These are phyloP conservation scores for Pristionchus mayeri DNA, from an alignment of 2,888 invertebrate species.

Conservation along the genomic window DNA sequence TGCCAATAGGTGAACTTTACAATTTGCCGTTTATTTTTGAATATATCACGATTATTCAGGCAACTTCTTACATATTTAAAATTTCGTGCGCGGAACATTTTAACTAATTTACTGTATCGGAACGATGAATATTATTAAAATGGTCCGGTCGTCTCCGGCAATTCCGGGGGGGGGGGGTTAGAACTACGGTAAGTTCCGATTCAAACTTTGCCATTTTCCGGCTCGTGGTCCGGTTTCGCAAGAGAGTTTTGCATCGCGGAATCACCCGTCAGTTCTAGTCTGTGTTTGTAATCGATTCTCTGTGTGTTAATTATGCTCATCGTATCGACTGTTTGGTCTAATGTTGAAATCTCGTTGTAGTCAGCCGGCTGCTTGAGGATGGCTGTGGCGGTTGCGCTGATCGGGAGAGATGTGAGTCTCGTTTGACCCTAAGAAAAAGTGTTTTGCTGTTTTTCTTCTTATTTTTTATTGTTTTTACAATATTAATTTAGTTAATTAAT, in stretches of 20 bases:
- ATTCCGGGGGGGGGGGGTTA: too few species aligned
- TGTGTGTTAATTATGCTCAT: background rate
- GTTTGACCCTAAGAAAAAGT: too few species aligned
- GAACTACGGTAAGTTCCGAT: background rate
- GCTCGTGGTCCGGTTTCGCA: background rate
- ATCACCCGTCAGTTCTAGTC: too few species aligned
- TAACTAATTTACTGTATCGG: too few species aligned
- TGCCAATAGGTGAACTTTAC: too few species aligned
- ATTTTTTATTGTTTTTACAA: background rate
- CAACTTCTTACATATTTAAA: too few species aligned
- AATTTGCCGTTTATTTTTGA: too few species aligned
- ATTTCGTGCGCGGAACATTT: too few species aligned
- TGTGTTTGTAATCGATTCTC: background rate
- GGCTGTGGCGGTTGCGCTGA: conserved; percentile 63
- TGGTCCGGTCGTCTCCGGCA: too few species aligned
- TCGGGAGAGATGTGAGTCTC: conserved; percentile 62
- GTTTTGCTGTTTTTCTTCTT: background rate
- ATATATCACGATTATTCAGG: too few species aligned
- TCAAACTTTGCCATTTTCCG: background rate
- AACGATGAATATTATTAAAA: too few species aligned
- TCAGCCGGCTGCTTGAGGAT: conserved; percentile 44
- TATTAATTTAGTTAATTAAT: background rate
- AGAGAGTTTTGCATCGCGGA: too few species aligned
- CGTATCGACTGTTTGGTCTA: background rate
- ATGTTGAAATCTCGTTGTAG: background rate